These are phyloP conservation scores for Drosophila lowei DNA, from an alignment of 1,140 invertebrate genomes.

Conservation along the genomic window DNA sequence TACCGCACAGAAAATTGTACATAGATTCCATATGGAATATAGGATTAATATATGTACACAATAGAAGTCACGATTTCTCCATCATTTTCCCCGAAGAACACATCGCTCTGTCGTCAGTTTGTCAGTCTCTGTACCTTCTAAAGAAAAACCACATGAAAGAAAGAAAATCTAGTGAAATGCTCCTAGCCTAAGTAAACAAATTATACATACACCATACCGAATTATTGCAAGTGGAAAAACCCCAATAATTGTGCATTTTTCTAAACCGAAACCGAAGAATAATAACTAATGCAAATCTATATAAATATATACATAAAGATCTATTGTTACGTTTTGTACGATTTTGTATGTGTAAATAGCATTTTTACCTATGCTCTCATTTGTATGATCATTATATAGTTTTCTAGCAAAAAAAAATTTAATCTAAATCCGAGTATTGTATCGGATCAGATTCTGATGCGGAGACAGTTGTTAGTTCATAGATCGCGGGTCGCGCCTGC, in stretches of 20 bases:
- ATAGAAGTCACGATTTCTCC: conserved; percentile 17
- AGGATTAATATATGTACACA: conserved; percentile 7
- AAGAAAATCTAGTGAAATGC: conserved; percentile 61
- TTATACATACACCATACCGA: conserved; percentile 41
- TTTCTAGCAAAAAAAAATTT: conserved; percentile 52
- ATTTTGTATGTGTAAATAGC: conserved; percentile 74
- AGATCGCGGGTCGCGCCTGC: conserved; percentile 55
- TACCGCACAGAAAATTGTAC: conserved; percentile 35
- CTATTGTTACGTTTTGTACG: conserved; percentile 77
- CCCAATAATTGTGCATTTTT: conserved; percentile 75
- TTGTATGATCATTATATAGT: conserved; percentile 57
- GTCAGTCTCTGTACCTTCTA: conserved; percentile 74
- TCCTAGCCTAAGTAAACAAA: conserved; percentile 69
- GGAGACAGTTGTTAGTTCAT: conserved; percentile 63
- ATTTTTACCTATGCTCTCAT: conserved; percentile 62
- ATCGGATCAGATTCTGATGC: conserved; percentile 17
- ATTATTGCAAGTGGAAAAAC: conserved; percentile 6
- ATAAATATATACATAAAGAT: conserved; percentile 23
- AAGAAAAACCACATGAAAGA: conserved; percentile 39
- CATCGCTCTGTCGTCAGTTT: conserved; percentile 34
- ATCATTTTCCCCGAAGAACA: conserved; percentile 6
- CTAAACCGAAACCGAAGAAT: conserved; percentile 36
- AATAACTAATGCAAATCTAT: conserved; percentile 9
- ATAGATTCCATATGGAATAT: conserved; percentile 13
- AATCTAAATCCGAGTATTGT: conserved; percentile 26